Evolutionary conservation across 2,113 vertebrate species (phyloP).

Genomic region (Acinonyx jubatus): DNA sequence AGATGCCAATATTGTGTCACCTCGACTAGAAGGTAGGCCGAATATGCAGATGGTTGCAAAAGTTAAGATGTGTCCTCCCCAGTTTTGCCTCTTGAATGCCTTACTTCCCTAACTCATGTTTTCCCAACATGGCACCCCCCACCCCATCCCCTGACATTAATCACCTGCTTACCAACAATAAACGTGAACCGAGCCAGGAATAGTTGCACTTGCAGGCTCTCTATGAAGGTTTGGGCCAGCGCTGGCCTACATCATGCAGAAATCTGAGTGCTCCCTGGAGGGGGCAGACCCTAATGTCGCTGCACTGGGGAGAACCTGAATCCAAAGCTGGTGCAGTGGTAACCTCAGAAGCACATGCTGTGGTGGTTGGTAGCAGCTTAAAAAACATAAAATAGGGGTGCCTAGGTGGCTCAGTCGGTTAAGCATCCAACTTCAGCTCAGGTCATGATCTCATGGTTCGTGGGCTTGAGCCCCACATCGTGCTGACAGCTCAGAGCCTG

Average conservation of each 20-base stretch:
- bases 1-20: not conserved
- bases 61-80: not conserved
- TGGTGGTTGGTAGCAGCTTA: not conserved
- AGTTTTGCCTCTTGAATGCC: not conserved
- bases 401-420: not conserved
- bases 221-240: not conserved
- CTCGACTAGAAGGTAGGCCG: rapidly evolving
- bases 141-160: rapidly evolving
- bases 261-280: not conserved
- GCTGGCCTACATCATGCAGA: not conserved
- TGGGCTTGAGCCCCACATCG: no score
- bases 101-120: not conserved
- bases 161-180: not conserved
- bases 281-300: not conserved
- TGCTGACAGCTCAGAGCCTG: no score
- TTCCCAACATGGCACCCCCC: not conserved
- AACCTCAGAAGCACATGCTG: rapidly evolving
- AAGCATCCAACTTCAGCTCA: no score
- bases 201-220: not conserved
- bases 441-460: no score
- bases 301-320: not conserved
- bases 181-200: not conserved
- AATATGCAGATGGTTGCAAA: no score
- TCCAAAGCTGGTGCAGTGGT: not conserved
- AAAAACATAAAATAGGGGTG: not conserved